Conservation (phyloP, 2,888 invertebrate species). For the Ormyrus nitidulus region DNA sequence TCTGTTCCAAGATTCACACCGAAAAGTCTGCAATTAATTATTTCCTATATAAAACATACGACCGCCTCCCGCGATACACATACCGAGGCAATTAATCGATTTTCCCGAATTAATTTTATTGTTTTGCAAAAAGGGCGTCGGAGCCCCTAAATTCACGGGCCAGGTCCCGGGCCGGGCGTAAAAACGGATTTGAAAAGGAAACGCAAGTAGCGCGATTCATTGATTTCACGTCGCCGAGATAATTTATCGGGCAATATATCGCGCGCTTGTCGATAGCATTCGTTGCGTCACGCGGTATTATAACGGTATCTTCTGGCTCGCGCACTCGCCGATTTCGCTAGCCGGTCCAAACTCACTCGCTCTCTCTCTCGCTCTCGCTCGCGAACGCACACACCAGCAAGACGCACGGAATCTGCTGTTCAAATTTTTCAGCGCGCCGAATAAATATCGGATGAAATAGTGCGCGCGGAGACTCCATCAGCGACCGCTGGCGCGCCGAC, state of each 20-base stretch:
- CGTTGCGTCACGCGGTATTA: slow-evolving; percentile 71
- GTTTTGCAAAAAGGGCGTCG: slow-evolving; percentile 24
- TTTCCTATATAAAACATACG: too few relatives aligned
- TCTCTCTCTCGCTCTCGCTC: too few relatives aligned
- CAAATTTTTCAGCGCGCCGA: slow-evolving; percentile 53
- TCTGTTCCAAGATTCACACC: too few relatives aligned
- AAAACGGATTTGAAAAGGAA: slow-evolving; percentile 63
- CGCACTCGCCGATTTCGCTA: not conserved
- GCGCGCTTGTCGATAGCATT: slow-evolving; percentile 71
- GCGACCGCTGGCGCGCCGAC: slow-evolving; percentile 30
- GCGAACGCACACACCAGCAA: not conserved
- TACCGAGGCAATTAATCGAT: slow-evolving; percentile 16
- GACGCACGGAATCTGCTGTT: slow-evolving; percentile 27
- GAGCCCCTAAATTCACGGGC: slow-evolving; percentile 36
- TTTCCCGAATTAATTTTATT: slow-evolving; percentile 41
- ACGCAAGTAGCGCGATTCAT: slow-evolving; percentile 68
- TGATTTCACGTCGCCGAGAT: slow-evolving; percentile 71
- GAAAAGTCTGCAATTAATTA: too few relatives aligned
- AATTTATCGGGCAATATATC: slow-evolving; percentile 72
- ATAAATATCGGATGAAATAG: slow-evolving; percentile 69
- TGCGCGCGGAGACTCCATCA: slow-evolving; percentile 60
- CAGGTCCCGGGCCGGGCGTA: slow-evolving; percentile 22
- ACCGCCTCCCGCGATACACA: too few relatives aligned
- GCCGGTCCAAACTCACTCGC: too few relatives aligned
- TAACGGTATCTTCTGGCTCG: slow-evolving; percentile 68